A percentile compares a stretch with the other conserved stretches of the same genome.
phyloP scores from a whole-genome alignment of 2,888 invertebrate species.

The Drosophila falleni region DNA sequence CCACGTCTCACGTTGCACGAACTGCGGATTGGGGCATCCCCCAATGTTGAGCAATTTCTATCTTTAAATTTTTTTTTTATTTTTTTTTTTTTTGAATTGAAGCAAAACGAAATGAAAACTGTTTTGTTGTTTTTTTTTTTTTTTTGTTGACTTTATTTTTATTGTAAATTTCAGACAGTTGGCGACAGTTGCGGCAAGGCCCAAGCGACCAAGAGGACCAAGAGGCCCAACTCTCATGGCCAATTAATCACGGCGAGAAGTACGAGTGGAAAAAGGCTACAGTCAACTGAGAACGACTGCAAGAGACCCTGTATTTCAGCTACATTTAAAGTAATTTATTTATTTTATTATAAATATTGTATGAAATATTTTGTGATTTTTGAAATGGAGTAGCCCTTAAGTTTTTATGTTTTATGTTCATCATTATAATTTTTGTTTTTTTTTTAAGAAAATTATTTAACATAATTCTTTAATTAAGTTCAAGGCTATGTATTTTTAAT shows the following conservation, averaged over 20 bases:
- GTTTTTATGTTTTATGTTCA: no score
- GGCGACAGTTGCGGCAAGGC: slow-evolving; percentile 40
- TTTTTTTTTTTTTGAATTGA: not conserved
- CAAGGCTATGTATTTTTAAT: no score
- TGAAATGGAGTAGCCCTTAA: no score
- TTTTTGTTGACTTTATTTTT: not conserved
- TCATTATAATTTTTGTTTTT: no score
- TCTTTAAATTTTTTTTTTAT: not conserved
- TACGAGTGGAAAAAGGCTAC: not conserved
- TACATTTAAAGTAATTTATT: no score
- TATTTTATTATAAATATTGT: not conserved
- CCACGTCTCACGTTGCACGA: slow-evolving; percentile 2
- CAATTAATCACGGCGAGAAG: slow-evolving; percentile 68
- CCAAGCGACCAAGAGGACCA: slow-evolving; percentile 7
- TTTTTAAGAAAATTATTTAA: no score
- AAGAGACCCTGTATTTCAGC: not conserved
- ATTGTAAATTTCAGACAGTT: slow-evolving; percentile 23
- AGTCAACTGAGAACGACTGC: not conserved
- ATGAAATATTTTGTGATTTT: no score
- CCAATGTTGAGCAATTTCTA: slow-evolving; percentile 10
- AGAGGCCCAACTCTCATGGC: slow-evolving; percentile 48
- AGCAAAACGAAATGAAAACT: slow-evolving; percentile 22
- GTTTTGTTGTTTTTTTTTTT: slow-evolving; percentile 8
- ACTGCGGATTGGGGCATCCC: slow-evolving; percentile 7
- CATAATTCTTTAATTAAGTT: no score